Percentiles rank a stretch among this genome's conserved stretches.
These are phyloP conservation scores for Crambe crambe DNA, from an alignment of 37 sponge, comb jelly and placozoan species.

Conservation along the genomic window DNA sequence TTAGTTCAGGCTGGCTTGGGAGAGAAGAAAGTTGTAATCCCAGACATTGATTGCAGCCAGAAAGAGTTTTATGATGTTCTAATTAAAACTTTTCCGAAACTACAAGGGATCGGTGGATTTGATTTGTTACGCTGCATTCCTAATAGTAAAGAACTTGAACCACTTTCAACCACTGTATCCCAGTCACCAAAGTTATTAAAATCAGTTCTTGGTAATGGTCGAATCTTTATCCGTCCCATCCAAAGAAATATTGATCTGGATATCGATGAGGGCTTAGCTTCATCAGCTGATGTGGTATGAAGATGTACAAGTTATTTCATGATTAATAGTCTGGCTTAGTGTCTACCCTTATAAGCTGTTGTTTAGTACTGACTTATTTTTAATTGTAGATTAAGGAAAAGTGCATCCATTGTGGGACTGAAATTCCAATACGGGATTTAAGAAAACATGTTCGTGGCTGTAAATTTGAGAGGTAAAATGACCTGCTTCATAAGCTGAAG, in stretches of 20 bases:
- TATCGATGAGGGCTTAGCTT: no score
- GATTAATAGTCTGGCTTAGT: no score
- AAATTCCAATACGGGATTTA: no score
- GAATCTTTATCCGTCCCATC: not conserved
- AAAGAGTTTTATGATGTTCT: conserved; percentile 40
- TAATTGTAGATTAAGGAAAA: no score
- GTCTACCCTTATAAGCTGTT: no score
- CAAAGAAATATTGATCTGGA: not conserved
- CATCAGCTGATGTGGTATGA: no score
- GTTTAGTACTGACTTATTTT: no score
- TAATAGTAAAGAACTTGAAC: not conserved
- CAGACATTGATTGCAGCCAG: not conserved
- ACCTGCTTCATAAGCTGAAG: no score
- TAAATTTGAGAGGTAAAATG: no score
- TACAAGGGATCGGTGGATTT: conserved; percentile 23
- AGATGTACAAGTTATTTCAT: no score
- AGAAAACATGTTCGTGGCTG: no score
- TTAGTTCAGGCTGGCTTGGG: conserved; percentile 49
- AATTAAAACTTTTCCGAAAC: conserved; percentile 15
- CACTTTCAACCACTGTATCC: not conserved
- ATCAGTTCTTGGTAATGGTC: conserved; percentile 28
- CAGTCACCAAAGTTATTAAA: conserved; percentile 34
- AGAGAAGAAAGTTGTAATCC: conserved; percentile 38
- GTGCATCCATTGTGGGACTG: no score
- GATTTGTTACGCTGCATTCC: conserved; percentile 2